Evolutionary conservation across 2,797 vertebrate species (phyloP).

Genomic region (Borostomias antarcticus): DNA sequence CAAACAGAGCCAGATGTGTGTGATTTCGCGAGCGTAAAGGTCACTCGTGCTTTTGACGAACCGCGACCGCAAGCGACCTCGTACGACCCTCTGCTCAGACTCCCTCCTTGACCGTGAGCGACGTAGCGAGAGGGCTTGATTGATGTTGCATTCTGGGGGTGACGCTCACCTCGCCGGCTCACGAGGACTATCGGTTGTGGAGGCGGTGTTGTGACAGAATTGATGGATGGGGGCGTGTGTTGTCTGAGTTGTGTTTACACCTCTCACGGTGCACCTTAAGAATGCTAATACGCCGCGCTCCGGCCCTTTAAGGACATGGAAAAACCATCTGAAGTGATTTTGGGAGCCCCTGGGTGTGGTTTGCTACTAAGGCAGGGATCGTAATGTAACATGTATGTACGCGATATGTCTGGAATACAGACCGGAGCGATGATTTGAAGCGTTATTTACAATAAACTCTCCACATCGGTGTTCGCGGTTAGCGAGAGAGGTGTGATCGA

Average conservation of each 20-base stretch:
- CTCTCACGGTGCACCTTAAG: not conserved
- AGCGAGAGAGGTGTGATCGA: constrained; percentile 25
- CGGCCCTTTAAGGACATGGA: not conserved
- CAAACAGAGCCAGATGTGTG: constrained; percentile 70
- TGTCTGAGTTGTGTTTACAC: not conserved
- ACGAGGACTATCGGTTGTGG: not conserved
- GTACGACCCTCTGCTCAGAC: not conserved
- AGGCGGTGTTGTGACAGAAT: not conserved
- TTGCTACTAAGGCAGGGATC: too few relatives aligned
- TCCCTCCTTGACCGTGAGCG: not conserved
- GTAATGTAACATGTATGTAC: too few relatives aligned
- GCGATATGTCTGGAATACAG: not conserved
- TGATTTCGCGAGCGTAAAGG: constrained; percentile 48
- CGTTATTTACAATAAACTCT: too few relatives aligned
- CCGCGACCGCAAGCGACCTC: constrained; percentile 10
- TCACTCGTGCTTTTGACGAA: constrained; percentile 39
- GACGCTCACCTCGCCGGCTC: not conserved
- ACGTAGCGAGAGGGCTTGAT: constrained; percentile 10
- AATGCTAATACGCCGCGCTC: not conserved
- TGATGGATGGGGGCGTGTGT: constrained; percentile 14
- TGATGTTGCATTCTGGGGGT: not conserved
- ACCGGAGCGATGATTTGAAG: too few relatives aligned
- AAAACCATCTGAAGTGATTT: not conserved
- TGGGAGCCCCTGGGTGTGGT: too few relatives aligned
- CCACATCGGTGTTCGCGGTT: not conserved